Conservation (phyloP, 2,113 vertebrate species). For the Nesospiza acunhae region DNA sequence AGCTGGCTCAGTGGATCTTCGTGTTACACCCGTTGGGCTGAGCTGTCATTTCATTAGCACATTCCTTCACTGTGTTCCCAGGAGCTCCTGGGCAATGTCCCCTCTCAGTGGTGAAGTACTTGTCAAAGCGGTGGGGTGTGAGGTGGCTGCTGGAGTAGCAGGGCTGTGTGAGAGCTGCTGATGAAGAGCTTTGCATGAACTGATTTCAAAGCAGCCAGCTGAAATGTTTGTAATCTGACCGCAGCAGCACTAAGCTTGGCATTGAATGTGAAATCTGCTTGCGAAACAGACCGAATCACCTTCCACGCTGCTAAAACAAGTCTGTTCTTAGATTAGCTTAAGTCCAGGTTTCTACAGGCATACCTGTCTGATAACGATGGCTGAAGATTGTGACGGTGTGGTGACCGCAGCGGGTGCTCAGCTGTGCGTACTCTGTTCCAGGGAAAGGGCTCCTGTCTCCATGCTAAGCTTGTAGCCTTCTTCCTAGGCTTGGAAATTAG, state of each 20-base stretch:
- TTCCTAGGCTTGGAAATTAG: not conserved
- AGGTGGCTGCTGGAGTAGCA: not conserved
- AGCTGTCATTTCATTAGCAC: not conserved
- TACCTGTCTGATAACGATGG: not conserved
- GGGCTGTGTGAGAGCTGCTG: not conserved
- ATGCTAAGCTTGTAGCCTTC: not conserved
- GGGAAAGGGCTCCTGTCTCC: not conserved
- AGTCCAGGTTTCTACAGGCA: not conserved
- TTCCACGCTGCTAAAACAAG: not conserved
- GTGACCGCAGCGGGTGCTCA: not conserved
- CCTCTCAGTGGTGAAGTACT: not conserved
- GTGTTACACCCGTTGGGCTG: not conserved
- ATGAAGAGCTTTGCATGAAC: not conserved
- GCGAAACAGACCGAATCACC: not conserved
- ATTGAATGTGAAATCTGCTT: not conserved
- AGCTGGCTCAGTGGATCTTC: not conserved
- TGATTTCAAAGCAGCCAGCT: not conserved
- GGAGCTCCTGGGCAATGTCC: not conserved
- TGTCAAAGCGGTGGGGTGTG: not conserved
- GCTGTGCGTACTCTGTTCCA: not conserved
- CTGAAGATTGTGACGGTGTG: fast-evolving
- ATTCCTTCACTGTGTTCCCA: not conserved
- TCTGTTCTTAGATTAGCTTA: not conserved
- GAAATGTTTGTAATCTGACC: not conserved
- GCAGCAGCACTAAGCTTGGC: fast-evolving